Evolutionary conservation across 2,113 vertebrate genomes (phyloP), one percentile per base, ranked within the genome.

Genomic region (Lampris incognitus): DNA sequence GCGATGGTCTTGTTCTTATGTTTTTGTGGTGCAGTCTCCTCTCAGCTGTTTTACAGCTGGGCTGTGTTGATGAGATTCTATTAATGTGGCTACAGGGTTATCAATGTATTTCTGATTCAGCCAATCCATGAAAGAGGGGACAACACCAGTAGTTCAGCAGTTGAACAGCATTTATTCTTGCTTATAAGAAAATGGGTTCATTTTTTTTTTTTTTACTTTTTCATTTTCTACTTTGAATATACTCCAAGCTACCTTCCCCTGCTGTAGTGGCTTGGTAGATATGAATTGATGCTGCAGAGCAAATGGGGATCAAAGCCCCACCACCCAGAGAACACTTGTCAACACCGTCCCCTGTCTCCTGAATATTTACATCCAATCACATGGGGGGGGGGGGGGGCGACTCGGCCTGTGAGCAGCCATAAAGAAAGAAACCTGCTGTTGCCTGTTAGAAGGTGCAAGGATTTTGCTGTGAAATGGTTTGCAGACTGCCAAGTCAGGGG

Each of bases 41-140:
- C 83, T 83, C 67, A 84, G 82, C 73, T 78, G 63, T 71, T 78
- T 10, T 68, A 62, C 55, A 61, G 57, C 41, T 6, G 76, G 64
- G 48, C 70, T 60, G 44, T 2, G 37, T 72, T 68, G 7, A 52
- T 56, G 57, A 62, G 60, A 54, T 56, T 67, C 61, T 50, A 58
- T 72, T 78, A 36, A 55, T 66, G 44, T 81, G 80, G 63, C 40
- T 66, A 83, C 85, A 88, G 85, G 81, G 82, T 90, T 78, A 37
- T n/a, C 13, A 36, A 51, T 66, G 6, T 11, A 49, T 51, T 75
- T 54, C n/a, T 13, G n/a, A n/a, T 54, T 8, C 55, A 55, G n/a
- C 3, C 50, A 9, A 3, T 52, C 11, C 50, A 52, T 24, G 50
- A 52, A 55, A 46, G 44, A 46, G 44, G 44, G 52, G 13, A 24